Evolutionary conservation across 2,888 invertebrate species (phyloP), one percentile per base, ranked within the genome.

Genomic region (Ectobius pallidus): DNA sequence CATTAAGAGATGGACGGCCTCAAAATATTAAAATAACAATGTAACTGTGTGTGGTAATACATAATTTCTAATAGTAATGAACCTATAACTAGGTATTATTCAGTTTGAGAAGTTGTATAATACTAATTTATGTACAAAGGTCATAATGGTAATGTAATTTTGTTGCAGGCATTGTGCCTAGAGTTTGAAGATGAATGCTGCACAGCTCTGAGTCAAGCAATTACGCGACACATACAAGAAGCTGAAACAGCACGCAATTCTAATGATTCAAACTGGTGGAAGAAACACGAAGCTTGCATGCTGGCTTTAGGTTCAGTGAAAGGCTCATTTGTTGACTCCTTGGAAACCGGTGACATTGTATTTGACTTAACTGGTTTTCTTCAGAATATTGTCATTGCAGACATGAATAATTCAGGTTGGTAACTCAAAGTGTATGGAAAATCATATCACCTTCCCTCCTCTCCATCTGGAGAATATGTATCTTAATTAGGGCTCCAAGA

Each of bases 261-360:
- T n/a, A 83, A 85, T 69, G 81, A 84, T 79, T 78, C 81, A 34
- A 81, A 84, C 73, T 87, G 89, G 87, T 91, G 91, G 91, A 91
- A 91, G 81, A 83, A 90, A 52, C 85, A 85, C 75, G 91, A 91
- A 80, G 86, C 90, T 0, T 86, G 88, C 70, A 87, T 91, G 84
- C 82, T 89, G 34, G 88, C 90, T 2, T 82, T 91, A 6, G 89
- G 88, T 61, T 82, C 85, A 27, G 85, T 86, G 18, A 86, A 86
- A 44, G 85, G 83, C 67, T 75, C 83, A 18, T 79, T 87, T 2
- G 78, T 85, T n/a, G 83, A 85, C 18, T 80, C 80, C 71, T 78
- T 79, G 1, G 77, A 78, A 39, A 73, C 77, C 20, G 81, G 81
- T 46, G 76, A 76, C 16, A 77, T 82, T 52, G 80, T 79, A 9